Base-by-base conservation (phyloP, 2,113 vertebrate species). In the Brachyistius frenatus region DNA sequence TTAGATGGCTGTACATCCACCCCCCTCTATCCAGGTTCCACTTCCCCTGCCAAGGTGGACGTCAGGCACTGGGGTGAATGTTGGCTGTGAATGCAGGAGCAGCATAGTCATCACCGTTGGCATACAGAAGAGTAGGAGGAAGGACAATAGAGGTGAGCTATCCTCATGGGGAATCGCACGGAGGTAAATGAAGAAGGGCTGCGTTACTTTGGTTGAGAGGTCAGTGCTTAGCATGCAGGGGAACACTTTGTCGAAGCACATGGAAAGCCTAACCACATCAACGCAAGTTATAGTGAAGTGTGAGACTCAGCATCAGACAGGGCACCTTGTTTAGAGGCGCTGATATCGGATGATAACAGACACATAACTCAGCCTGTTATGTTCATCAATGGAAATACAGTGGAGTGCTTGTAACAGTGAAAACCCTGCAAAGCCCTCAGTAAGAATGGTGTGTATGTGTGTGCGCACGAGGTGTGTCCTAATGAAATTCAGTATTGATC, bases 401-500 rank as follows among this genome's bases (percentile, higher is more conserved):
- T 31, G 31, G 32, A 57, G 52, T 16, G 47, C 47, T 76, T 86
- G 66, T 47, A 65, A 75, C 9, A 54, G 23, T 56, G 71, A 80
- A 88, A 90, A 79, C 56, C 32, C 70, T 62, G 79, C 84, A 88
- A 39, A 81, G 70, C 80, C 76, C 80, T 79, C 64, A 32, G 76
- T 73, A 65, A 81, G 73, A 70, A 46, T 9, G 23, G 14, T 32
- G 72, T 61, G 44, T 78, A 14, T 73, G 65, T 81, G 65, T 80
- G 66, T 75, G 67, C 41, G 55, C 63, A 52, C 16, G 36, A 73
- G 68, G 81, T 82, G 83, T 78, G 80, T 87, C 86, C 77, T 92
- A 96, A 95, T 93, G 89, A 95, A 94, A 93, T 95, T 90, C 93
- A 91, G 81, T 95, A 95, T 94, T 74, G 95, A 96, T 94, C 90